Conservation (phyloP, 2,888 invertebrate species). For the Epicampocera succincta region DNA sequence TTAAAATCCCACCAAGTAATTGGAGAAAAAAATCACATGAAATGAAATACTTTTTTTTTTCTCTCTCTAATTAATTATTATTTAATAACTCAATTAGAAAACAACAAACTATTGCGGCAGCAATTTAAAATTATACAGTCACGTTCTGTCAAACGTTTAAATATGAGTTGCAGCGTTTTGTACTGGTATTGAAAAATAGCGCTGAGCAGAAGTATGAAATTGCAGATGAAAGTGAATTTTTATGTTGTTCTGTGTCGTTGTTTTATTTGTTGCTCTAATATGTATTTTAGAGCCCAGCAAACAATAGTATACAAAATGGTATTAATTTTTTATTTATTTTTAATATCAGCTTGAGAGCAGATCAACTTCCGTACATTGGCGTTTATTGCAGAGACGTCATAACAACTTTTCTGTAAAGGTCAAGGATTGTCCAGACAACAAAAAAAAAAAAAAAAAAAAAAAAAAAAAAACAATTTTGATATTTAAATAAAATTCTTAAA, state of each 20-base stretch:
- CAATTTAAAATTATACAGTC: conserved; percentile 61
- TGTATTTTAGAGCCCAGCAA: not conserved
- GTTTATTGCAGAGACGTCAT: too few relatives aligned
- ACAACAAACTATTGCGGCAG: conserved; percentile 29
- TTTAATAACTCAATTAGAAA: conserved; percentile 68
- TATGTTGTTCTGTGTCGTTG: not conserved
- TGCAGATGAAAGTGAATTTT: conserved; percentile 8
- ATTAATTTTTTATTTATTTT: too few relatives aligned
- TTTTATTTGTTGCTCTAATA: too few relatives aligned
- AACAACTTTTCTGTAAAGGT: too few relatives aligned
- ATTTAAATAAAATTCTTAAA: too few relatives aligned
- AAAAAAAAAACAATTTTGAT: too few relatives aligned
- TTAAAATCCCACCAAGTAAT: conserved; percentile 44
- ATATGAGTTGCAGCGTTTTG: conserved; percentile 36
- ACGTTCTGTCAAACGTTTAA: conserved; percentile 43
- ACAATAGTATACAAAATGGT: not conserved
- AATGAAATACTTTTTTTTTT: conserved; percentile 19
- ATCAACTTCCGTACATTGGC: too few relatives aligned
- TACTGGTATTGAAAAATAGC: conserved; percentile 22
- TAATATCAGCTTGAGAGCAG: too few relatives aligned
- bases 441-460: too few relatives aligned
- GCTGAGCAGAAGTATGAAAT: not conserved
- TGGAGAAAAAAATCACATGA: conserved; percentile 8
- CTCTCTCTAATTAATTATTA: conserved; percentile 63
- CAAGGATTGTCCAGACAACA: too few relatives aligned